phyloP scores from a whole-genome alignment of 2,888 invertebrate genomes.

The Polydesmus complanatus region DNA sequence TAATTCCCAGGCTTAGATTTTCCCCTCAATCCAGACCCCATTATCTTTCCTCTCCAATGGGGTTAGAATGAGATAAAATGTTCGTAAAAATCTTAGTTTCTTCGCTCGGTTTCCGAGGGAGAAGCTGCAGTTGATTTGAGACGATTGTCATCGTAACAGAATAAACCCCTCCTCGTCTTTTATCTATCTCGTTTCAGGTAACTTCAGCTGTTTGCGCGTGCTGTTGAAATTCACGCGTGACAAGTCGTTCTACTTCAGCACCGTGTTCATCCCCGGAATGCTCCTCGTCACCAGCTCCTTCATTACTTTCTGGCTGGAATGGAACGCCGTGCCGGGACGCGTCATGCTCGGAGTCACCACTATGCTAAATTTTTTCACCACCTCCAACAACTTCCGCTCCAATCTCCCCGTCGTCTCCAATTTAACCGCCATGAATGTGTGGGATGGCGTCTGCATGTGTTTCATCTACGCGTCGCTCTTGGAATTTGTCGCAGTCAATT shows the following conservation, averaged over 20 bases:
- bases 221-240: slow-evolving; percentile 87
- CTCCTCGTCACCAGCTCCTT: slow-evolving; percentile 92
- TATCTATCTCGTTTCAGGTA: slow-evolving; percentile 56
- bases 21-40: no score
- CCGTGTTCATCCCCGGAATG: slow-evolving; percentile 91
- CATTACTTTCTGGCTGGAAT: slow-evolving; percentile 95
- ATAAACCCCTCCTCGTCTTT: no score
- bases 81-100: no score
- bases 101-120: no score
- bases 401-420: slow-evolving; percentile 87
- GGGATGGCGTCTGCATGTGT: slow-evolving; percentile 95
- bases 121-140: no score
- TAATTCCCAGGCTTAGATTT: no score
- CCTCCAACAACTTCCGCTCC: slow-evolving; percentile 37
- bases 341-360: slow-evolving; percentile 96
- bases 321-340: slow-evolving; percentile 91
- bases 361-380: slow-evolving; percentile 97
- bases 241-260: slow-evolving; percentile 92
- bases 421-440: slow-evolving; percentile 88
- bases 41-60: no score
- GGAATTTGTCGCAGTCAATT: slow-evolving; percentile 90
- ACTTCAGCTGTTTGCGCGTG: slow-evolving; percentile 90
- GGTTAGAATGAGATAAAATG: no score
- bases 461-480: slow-evolving; percentile 88
- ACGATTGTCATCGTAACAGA: no score